These are phyloP conservation scores for Olivierus martensii DNA, from an alignment of 1,140 invertebrate species.

Conservation along the genomic window DNA sequence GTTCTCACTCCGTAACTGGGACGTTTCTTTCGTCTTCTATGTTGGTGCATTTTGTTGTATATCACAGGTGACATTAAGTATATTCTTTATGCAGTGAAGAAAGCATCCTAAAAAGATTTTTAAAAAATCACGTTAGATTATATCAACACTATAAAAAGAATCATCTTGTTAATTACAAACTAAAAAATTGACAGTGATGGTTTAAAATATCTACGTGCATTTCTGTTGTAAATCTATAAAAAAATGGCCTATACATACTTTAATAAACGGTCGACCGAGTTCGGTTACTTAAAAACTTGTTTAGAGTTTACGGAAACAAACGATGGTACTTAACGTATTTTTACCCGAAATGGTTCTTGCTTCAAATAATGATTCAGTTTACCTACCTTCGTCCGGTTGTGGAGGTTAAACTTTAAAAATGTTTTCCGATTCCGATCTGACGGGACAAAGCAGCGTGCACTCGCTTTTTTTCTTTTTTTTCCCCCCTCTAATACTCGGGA, in stretches of 20 bases:
- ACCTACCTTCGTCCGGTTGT: not conserved
- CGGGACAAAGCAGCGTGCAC: not conserved
- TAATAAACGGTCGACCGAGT: not conserved
- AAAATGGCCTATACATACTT: not conserved
- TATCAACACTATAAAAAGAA: not conserved
- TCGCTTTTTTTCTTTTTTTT: not conserved
- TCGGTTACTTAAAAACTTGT: not conserved
- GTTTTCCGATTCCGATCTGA: not conserved
- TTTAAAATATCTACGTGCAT: too few species aligned
- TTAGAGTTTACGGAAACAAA: not conserved
- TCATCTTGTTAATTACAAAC: too few species aligned
- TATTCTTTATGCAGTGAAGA: not conserved
- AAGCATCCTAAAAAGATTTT: not conserved
- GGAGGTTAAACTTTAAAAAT: not conserved
- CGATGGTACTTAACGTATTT: too few species aligned
- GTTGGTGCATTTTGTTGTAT: constrained; percentile 40
- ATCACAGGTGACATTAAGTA: not conserved
- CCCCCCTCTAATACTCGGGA: not conserved
- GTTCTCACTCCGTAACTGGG: constrained; percentile 64
- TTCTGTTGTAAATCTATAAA: too few species aligned
- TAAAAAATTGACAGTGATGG: too few species aligned
- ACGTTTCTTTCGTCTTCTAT: constrained; percentile 56
- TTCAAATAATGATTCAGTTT: too few species aligned
- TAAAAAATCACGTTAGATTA: not conserved
- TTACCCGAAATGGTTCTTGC: too few species aligned